phyloP scores from a whole-genome alignment of 2,888 invertebrate genomes.

The Phyto melanocephala region DNA sequence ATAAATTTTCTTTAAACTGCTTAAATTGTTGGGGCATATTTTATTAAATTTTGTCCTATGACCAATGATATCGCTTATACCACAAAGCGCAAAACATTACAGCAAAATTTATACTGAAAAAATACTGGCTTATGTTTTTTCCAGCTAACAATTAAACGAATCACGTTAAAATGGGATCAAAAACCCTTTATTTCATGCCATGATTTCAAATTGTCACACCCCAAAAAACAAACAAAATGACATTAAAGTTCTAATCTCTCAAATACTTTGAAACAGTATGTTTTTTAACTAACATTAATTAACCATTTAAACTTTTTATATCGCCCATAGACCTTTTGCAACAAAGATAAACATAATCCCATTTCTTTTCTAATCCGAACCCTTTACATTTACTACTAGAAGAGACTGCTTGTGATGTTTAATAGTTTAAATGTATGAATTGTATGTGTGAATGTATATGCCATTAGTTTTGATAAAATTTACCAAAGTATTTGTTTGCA shows the following conservation, averaged over 20 bases:
- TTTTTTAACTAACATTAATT: constrained; percentile 34
- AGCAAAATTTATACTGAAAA: not conserved
- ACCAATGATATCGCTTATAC: too few relatives aligned
- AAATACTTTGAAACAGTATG: constrained; percentile 9
- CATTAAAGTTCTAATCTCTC: constrained; percentile 26
- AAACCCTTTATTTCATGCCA: not conserved
- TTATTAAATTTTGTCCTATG: too few relatives aligned
- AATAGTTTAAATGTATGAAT: too few relatives aligned
- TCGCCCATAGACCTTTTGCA: constrained; percentile 11
- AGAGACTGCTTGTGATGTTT: not conserved
- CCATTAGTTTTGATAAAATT: constrained; percentile 31
- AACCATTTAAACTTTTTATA: constrained; percentile 22
- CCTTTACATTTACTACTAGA: not conserved
- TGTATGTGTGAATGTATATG: too few relatives aligned
- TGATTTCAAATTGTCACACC: not conserved
- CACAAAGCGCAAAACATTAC: not conserved
- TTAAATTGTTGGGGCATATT: too few relatives aligned
- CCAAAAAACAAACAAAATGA: not conserved
- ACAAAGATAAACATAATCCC: constrained; percentile 4
- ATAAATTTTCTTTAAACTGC: too few relatives aligned
- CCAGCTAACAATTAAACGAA: not conserved
- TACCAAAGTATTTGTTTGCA: not conserved
- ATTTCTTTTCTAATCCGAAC: not conserved
- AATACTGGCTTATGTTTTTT: not conserved
- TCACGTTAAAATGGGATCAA: not conserved